phyloP scores from a whole-genome alignment of 2,888 invertebrate genomes.

The Tricholauxania praeusta region DNA sequence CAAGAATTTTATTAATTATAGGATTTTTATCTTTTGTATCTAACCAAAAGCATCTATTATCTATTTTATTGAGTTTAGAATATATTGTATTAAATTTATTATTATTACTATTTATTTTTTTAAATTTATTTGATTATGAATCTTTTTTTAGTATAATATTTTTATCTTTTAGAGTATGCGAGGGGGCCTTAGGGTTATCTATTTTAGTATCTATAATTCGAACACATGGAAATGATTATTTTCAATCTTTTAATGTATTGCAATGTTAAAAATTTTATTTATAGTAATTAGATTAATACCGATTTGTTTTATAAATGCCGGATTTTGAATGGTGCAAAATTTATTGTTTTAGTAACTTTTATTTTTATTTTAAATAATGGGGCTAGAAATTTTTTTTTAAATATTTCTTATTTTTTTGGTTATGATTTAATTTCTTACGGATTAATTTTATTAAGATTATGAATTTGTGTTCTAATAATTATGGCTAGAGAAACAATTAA shows the following conservation, averaged over 20 bases:
- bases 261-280: conserved; percentile 72
- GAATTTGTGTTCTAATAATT: conserved; percentile 74
- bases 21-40: conserved; percentile 71
- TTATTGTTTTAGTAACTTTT: conserved; percentile 70
- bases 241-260: conserved; percentile 72
- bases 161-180: conserved; percentile 76
- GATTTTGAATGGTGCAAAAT: conserved; percentile 72
- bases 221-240: conserved; percentile 75
- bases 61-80: conserved; percentile 73
- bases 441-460: conserved; percentile 72
- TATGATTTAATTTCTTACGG: conserved; percentile 71
- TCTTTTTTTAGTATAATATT: conserved; percentile 73
- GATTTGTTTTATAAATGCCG: conserved; percentile 70
- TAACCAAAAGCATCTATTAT: conserved; percentile 73
- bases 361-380: conserved; percentile 68
- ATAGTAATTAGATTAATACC: conserved; percentile 68
- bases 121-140: conserved; percentile 69
- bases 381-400: conserved; percentile 63
- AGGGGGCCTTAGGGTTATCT: conserved; percentile 74
- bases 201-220: conserved; percentile 75
- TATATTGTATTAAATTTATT: conserved; percentile 73
- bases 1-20: conserved; percentile 69
- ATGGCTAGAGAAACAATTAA: conserved; percentile 71
- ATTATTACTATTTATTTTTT: conserved; percentile 69
- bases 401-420: conserved; percentile 61